Conservation (phyloP, 2,888 invertebrate genomes). For the Chesias legatella region DNA sequence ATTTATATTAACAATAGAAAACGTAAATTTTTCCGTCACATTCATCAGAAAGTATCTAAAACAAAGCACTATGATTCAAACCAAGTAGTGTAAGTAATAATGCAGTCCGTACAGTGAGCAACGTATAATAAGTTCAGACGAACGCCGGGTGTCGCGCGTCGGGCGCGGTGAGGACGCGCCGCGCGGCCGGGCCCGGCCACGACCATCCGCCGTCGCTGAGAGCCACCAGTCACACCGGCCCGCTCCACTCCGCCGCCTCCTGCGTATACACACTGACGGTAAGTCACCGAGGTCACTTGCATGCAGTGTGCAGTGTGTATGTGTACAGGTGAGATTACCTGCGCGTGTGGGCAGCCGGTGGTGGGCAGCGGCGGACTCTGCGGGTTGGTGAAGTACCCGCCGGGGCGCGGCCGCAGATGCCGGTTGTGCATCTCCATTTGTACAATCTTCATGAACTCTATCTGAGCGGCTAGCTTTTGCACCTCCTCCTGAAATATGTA, state of each 20-base stretch:
- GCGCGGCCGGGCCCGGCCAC: constrained; percentile 65
- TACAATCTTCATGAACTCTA: constrained; percentile 96
- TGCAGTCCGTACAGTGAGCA: neutral
- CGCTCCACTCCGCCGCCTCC: constrained; percentile 66
- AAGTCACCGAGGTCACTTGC: neutral
- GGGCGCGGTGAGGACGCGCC: constrained; percentile 40
- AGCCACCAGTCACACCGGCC: constrained; percentile 79
- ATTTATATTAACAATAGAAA: too few species aligned
- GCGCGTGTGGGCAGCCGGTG: constrained; percentile 56
- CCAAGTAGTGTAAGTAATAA: too few species aligned
- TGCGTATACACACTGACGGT: too few species aligned
- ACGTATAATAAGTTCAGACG: constrained; percentile 44
- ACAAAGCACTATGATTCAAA: too few species aligned
- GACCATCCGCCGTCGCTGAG: constrained; percentile 67
- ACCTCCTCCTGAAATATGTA: constrained; percentile 86
- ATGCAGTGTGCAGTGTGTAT: too few species aligned
- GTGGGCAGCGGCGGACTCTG: constrained; percentile 53
- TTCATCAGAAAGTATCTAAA: too few species aligned
- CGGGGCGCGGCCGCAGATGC: constrained; percentile 90
- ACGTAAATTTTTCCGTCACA: too few species aligned
- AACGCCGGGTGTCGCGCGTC: constrained; percentile 61
- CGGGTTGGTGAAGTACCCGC: constrained; percentile 86
- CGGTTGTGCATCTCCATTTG: constrained; percentile 96
- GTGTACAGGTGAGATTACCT: too few species aligned
- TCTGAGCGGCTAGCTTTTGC: constrained; percentile 93